Percentiles rank a stretch among this genome's conserved stretches.
Conservation (phyloP, 2,113 vertebrate species). For the Ceyx melanurus region DNA sequence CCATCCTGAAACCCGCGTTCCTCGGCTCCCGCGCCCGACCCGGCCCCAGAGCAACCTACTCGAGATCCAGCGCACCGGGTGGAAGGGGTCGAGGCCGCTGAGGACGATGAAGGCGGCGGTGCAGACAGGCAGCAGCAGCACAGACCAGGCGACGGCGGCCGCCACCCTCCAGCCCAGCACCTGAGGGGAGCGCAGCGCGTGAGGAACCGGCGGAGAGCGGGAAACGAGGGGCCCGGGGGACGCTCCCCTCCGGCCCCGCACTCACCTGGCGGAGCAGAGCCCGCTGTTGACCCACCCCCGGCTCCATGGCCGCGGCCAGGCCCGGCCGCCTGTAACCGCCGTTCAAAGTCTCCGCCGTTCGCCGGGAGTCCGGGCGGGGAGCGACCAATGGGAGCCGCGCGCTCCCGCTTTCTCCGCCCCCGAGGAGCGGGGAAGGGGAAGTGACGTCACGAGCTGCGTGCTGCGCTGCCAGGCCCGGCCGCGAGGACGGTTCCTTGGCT, state of each 20-base stretch:
- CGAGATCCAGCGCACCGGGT: conserved; percentile 85
- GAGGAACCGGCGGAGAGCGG: background rate
- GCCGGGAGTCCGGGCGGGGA: rapidly evolving
- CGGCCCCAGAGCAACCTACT: conserved; percentile 71
- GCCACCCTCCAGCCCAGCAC: conserved; percentile 90
- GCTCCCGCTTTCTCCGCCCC: rapidly evolving
- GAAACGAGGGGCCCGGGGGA: too few species aligned
- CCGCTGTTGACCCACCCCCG: background rate
- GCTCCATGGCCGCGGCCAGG: background rate
- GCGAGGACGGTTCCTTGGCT: rapidly evolving
- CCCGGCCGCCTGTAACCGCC: background rate
- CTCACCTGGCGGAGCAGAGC: conserved; percentile 31
- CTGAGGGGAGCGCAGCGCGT: conserved; percentile 53
- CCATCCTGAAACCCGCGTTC: too few species aligned
- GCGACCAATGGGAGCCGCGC: background rate
- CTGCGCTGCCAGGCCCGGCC: background rate
- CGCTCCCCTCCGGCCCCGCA: background rate
- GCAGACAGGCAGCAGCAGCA: conserved; percentile 84
- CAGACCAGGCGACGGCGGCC: conserved; percentile 85
- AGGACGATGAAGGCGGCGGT: conserved; percentile 82
- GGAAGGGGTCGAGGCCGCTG: conserved; percentile 81
- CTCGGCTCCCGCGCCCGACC: background rate
- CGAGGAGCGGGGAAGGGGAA: background rate
- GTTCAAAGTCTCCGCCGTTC: conserved; percentile 49
- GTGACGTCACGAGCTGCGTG: rapidly evolving